Evolutionary conservation across 2,113 vertebrate species (phyloP), one percentile per base, ranked within the genome.

Genomic region (Thunnus thynnus): DNA sequence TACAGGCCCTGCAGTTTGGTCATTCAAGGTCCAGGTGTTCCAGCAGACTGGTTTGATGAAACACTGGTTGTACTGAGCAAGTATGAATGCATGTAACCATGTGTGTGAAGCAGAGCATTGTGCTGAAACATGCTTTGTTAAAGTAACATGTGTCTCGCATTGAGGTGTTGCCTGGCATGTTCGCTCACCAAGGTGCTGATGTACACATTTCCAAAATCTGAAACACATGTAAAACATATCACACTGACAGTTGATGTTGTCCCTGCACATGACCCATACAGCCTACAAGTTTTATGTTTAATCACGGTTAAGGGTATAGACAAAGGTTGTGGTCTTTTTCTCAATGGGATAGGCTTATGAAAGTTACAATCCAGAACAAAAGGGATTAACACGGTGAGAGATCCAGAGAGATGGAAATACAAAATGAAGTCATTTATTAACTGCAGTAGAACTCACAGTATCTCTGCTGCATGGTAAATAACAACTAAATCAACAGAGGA

Each of bases 131-230:
- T 57, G 66, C 63, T 56, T 32, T 9, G 9, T 41, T 5, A 14
- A 56, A 58, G 68, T 41, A 64, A 36, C 72, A 51, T 70, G 47
- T 66, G 47, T 66, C 27, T 77, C 68, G 13, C 41, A 3, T 41
- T 48, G 30, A 14, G 22, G 55, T 57, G 57, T 13, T 52, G 3
- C 8, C 55, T 50, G 60, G 64, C 25, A 46, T 36, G 51, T 44
- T 63, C 3, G 1, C 20, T 66, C 36, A 73, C 10, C 9, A 18
- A 50, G 27, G 11, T 72, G n/a, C 36, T 61, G 46, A 72, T 4
- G 17, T 47, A n/a, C 57, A 55, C 0, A 30, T 75, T 52, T 72
- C 3, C 10, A 47, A 63, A 52, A 77, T 72, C 2, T 32, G 51
- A 73, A 76, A 66, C 48, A 30, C 22, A 51, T 63, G 71, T 14